phyloP scores from a whole-genome alignment of 2,797 vertebrate species.

The Coluber constrictor region DNA sequence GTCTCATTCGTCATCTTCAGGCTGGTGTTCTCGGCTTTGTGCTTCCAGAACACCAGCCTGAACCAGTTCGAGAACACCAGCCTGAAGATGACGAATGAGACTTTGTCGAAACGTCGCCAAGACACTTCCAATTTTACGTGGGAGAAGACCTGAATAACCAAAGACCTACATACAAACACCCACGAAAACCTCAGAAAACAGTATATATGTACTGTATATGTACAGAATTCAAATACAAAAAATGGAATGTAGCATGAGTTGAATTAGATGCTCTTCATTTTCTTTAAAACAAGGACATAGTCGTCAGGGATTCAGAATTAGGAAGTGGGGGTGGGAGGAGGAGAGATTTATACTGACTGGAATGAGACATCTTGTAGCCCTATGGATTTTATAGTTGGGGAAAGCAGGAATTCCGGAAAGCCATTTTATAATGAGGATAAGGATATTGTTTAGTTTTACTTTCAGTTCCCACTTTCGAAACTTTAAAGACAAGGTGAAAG shows the following conservation, averaged over 20 bases:
- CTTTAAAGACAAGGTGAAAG: background rate
- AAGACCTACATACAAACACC: no score
- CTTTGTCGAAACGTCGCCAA: no score
- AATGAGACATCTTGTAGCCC: no score
- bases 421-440: background rate
- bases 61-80: no score
- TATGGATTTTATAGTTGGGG: background rate
- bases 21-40: no score
- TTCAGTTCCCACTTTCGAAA: background rate
- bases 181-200: no score
- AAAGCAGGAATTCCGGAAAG: background rate
- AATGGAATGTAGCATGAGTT: background rate
- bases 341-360: background rate
- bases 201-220: background rate
- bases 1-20: no score
- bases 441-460: background rate
- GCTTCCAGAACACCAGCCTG: no score
- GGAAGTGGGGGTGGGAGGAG: no score
- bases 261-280: background rate
- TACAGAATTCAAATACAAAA: background rate
- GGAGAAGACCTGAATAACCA: no score
- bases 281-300: background rate
- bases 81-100: no score
- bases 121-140: no score
- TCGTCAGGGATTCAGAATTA: background rate